These are phyloP conservation scores for Poecilia gillii DNA, from an alignment of 2,797 vertebrate genomes.

Conservation along the genomic window DNA sequence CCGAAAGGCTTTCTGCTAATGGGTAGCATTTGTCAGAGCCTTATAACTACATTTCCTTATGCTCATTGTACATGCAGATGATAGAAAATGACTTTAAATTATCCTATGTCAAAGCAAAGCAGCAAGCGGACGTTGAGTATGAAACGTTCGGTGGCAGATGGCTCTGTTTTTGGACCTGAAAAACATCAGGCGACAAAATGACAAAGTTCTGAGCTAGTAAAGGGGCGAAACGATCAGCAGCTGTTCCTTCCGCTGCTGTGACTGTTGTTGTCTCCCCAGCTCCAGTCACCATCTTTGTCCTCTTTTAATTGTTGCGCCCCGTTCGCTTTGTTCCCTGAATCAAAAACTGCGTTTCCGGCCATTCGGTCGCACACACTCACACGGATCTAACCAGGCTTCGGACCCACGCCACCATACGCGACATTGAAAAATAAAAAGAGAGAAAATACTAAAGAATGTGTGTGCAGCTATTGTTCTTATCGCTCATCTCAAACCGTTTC, in stretches of 20 bases:
- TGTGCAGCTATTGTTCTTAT: conserved; percentile 60
- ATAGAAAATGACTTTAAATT: not conserved
- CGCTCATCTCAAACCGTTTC: conserved; percentile 54
- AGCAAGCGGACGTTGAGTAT: not conserved
- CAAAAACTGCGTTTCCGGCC: not conserved
- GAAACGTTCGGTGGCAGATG: not conserved
- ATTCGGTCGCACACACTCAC: not conserved
- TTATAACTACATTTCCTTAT: not conserved
- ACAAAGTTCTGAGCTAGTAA: not conserved
- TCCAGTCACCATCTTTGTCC: not conserved
- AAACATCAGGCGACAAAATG: not conserved
- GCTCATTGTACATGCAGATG: not conserved
- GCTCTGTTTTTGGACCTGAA: not conserved
- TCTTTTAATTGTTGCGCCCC: not conserved
- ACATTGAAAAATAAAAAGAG: not conserved
- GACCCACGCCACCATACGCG: not conserved
- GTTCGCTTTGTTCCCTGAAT: not conserved
- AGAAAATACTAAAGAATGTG: conserved; percentile 38
- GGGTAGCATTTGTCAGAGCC: not conserved
- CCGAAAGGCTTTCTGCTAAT: not conserved
- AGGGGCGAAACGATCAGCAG: not conserved
- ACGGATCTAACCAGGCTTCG: not conserved
- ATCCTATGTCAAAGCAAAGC: not conserved
- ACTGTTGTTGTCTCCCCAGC: not conserved
- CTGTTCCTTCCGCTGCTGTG: not conserved